phyloP scores from a whole-genome alignment of 2,888 invertebrate genomes.

The Agrypnus murinus region DNA sequence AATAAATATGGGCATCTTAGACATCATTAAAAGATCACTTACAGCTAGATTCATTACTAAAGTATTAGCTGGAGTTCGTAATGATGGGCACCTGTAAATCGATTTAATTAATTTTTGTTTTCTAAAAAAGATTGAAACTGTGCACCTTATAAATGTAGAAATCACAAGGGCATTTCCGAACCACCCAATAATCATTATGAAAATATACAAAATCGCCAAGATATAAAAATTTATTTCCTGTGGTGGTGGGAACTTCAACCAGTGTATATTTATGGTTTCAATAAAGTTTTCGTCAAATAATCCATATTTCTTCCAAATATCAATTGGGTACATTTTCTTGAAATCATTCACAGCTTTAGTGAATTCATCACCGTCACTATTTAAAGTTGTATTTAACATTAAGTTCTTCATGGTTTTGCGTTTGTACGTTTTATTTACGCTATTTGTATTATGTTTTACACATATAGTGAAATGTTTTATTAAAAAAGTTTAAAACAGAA shows the following conservation, averaged over 20 bases:
- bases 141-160: conserved; percentile 83
- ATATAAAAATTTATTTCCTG: conserved; percentile 74
- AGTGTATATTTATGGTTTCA: conserved; percentile 79
- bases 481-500: no score
- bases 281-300: conserved; percentile 76
- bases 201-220: conserved; percentile 77
- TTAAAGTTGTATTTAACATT: no score
- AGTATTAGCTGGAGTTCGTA: conserved; percentile 84
- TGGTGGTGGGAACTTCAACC: conserved; percentile 82
- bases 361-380: conserved; percentile 4
- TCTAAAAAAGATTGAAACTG: conserved; percentile 23
- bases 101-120: conserved; percentile 37
- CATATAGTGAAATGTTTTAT: no score
- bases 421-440: no score
- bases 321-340: conserved; percentile 66
- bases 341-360: conserved; percentile 56
- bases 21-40: conserved; percentile 83
- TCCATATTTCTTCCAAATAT: conserved; percentile 73
- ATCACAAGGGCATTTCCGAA: conserved; percentile 83
- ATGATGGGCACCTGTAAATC: conserved; percentile 80
- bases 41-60: conserved; percentile 84
- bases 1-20: conserved; percentile 83
- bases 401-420: no score
- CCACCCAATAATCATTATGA: conserved; percentile 79
- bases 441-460: no score